These are phyloP conservation scores for Rhabdomys pumilio DNA, from an alignment of 2,797 vertebrate species.

Conservation along the genomic window DNA sequence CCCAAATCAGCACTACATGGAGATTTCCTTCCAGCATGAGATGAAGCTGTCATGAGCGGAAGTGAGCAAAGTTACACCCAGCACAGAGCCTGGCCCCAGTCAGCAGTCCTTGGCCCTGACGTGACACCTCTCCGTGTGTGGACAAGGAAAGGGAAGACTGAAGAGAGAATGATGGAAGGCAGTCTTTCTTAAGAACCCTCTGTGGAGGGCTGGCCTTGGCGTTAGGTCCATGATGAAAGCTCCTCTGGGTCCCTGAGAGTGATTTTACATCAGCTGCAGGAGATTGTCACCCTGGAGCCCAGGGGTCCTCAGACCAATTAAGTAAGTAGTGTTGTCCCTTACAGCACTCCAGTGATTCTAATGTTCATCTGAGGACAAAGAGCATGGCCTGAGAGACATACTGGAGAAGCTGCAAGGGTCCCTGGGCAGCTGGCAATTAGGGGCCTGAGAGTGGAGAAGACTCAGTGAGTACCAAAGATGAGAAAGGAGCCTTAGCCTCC, in stretches of 20 bases:
- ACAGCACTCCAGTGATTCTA: accelerated
- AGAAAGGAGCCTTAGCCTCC: not conserved
- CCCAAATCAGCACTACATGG: not conserved
- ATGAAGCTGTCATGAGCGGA: not conserved
- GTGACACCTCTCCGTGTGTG: not conserved
- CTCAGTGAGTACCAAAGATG: not conserved
- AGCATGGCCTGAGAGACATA: not conserved
- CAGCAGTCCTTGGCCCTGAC: not conserved
- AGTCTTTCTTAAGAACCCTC: not conserved
- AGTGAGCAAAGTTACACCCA: not conserved
- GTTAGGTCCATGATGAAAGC: not conserved
- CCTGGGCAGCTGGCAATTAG: not conserved
- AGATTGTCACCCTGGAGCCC: not conserved
- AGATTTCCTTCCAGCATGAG: not conserved
- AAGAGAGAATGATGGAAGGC: not conserved
- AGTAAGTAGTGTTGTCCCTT: not conserved
- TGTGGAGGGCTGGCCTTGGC: not conserved
- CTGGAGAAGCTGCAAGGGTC: not conserved
- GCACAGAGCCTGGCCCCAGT: not conserved
- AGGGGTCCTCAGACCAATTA: not conserved
- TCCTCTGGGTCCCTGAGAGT: not conserved
- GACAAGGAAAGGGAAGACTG: too few relatives aligned
- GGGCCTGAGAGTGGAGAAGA: not conserved
- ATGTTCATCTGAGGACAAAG: not conserved
- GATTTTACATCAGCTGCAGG: accelerated